Evolutionary conservation across 2,888 invertebrate genomes (phyloP).

Genomic region (Cremastinae sp.): DNA sequence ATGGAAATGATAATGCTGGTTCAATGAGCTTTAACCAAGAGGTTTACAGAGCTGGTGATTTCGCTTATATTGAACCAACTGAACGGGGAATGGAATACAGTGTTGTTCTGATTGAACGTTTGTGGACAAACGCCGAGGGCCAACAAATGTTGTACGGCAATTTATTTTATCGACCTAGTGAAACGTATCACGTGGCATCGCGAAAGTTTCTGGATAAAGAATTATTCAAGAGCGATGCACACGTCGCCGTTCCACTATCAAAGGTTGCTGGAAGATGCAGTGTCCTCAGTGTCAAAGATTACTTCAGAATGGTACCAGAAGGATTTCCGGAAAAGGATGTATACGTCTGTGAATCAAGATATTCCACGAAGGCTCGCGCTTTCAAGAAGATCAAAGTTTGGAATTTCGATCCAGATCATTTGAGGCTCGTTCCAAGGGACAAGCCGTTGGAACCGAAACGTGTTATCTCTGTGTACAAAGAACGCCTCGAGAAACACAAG

Average conservation of each 20-base stretch:
- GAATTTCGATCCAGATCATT: conserved; percentile 85
- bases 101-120: conserved; percentile 92
- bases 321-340: conserved; percentile 95
- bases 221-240: conserved; percentile 96
- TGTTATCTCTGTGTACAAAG: conserved; percentile 96
- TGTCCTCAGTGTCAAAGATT: conserved; percentile 97
- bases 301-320: conserved; percentile 93
- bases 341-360: conserved; percentile 98
- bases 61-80: conserved; percentile 92
- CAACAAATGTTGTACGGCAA: conserved; percentile 95
- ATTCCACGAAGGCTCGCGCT: conserved; percentile 90
- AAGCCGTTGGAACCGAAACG: conserved; percentile 91
- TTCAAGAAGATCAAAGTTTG: conserved; percentile 97
- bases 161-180: conserved; percentile 94
- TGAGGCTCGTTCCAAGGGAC: conserved; percentile 86
- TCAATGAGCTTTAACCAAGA: conserved; percentile 89
- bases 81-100: conserved; percentile 86
- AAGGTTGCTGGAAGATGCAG: conserved; percentile 94
- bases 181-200: conserved; percentile 97
- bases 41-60: conserved; percentile 92
- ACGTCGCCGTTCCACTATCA: conserved; percentile 91
- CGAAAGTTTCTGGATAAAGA: conserved; percentile 98
- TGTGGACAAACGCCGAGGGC: conserved; percentile 92
- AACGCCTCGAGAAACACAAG: conserved; percentile 93
- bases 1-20: conserved; percentile 81